Evolutionary conservation across 1,140 invertebrate genomes (phyloP).

Genomic region (Diuraphis noxia): DNA sequence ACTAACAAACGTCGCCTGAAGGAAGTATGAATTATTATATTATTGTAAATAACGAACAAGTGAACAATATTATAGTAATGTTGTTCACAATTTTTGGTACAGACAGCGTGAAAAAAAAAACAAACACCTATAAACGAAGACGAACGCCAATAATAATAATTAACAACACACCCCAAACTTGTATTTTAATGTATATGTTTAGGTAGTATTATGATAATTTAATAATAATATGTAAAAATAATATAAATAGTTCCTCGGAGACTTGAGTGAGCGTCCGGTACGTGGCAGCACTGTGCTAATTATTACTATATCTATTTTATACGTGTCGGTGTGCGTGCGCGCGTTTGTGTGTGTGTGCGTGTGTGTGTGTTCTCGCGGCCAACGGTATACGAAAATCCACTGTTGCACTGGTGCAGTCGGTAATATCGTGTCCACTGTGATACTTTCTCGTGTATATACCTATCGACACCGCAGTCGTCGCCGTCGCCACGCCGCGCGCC

Average conservation of each 20-base stretch:
- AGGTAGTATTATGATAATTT: background rate
- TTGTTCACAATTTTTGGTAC: background rate
- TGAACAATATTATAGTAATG: background rate
- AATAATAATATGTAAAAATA: background rate
- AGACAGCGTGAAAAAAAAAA: background rate
- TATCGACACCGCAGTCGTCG: background rate
- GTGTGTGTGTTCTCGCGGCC: background rate
- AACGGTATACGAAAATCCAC: constrained; percentile 35
- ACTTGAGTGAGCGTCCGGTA: constrained; percentile 11
- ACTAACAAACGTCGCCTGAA: background rate
- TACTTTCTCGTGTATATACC: constrained; percentile 23
- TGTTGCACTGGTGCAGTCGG: background rate
- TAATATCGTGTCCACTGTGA: background rate
- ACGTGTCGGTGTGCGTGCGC: background rate
- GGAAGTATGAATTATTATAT: background rate
- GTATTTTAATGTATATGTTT: background rate
- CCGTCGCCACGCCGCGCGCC: too few species aligned
- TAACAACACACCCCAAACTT: background rate
- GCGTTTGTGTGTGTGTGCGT: too few species aligned
- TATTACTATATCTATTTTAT: constrained; percentile 13
- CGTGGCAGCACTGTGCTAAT: constrained; percentile 41
- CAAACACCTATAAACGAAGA: background rate
- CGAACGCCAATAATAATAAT: background rate
- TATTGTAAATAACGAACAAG: background rate
- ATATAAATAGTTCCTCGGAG: background rate